Evolutionary conservation across 1,140 invertebrate species (phyloP).

Genomic region (Adelges cooleyi): DNA sequence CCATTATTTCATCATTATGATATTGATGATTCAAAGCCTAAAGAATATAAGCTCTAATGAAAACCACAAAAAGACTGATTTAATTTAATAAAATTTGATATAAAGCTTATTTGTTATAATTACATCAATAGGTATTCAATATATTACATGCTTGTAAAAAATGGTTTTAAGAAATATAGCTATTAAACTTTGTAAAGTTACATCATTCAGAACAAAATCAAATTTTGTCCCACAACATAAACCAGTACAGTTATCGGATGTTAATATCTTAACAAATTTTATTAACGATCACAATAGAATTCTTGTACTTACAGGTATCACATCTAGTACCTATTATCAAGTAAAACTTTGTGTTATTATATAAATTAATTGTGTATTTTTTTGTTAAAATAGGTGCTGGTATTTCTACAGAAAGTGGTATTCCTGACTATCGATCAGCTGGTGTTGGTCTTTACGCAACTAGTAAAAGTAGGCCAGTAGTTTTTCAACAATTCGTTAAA

Average conservation of each 20-base stretch:
- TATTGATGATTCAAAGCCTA: too few relatives aligned
- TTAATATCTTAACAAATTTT: conserved; percentile 51
- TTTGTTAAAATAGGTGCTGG: conserved; percentile 57
- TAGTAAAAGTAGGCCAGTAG: conserved; percentile 67
- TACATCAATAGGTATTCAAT: too few relatives aligned
- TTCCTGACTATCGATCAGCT: conserved; percentile 88
- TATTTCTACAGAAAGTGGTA: conserved; percentile 89
- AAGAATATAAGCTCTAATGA: too few relatives aligned
- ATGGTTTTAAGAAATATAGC: too few relatives aligned
- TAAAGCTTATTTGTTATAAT: too few relatives aligned
- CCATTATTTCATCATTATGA: too few relatives aligned
- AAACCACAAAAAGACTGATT: too few relatives aligned
- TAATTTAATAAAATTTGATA: too few relatives aligned
- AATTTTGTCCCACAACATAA: conserved; percentile 60
- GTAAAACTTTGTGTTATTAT: too few relatives aligned
- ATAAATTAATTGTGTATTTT: background rate
- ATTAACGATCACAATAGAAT: conserved; percentile 48
- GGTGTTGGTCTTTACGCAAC: conserved; percentile 83
- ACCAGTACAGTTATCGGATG: conserved; percentile 48
- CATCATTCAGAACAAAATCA: background rate
- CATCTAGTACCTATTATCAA: background rate
- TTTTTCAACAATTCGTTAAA: conserved; percentile 73
- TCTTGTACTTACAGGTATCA: conserved; percentile 53
- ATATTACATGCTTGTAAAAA: too few relatives aligned
- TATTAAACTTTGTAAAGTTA: background rate